A percentile compares a stretch with the other conserved stretches of the same genome.
Conservation (phyloP, 2,113 vertebrate genomes). For the Corythoichthys intestinalis region DNA sequence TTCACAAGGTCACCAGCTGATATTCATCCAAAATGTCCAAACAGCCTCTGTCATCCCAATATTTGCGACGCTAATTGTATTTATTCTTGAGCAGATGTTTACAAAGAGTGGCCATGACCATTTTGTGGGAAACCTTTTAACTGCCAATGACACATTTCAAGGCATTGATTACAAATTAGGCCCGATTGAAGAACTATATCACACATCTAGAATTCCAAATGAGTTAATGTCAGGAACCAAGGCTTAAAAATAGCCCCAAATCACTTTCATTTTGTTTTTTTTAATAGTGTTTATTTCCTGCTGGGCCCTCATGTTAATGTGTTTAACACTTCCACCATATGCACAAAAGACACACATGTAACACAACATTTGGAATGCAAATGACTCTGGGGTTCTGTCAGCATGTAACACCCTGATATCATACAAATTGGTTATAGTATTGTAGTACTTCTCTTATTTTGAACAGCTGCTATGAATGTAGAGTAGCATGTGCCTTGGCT, state of each 20-base stretch:
- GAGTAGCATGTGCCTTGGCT: background rate
- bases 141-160: background rate
- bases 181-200: background rate
- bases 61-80: slow-evolving; percentile 22
- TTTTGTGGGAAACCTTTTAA: slow-evolving; percentile 12
- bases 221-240: background rate
- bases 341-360: background rate
- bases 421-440: background rate
- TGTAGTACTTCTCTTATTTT: background rate
- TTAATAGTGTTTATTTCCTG: background rate
- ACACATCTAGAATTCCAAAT: background rate
- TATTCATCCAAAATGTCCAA: slow-evolving; percentile 11
- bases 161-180: background rate
- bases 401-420: background rate
- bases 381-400: background rate
- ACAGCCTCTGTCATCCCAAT: slow-evolving; percentile 11
- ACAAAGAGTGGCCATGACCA: background rate
- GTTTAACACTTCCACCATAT: background rate
- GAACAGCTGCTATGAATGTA: background rate
- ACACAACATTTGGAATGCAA: background rate
- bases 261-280: background rate
- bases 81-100: slow-evolving; percentile 18
- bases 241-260: background rate
- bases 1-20: slow-evolving; percentile 31
- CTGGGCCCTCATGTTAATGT: background rate